These are phyloP conservation scores for Endomychus coccineus DNA, from an alignment of 2,888 invertebrate genomes.

Conservation along the genomic window DNA sequence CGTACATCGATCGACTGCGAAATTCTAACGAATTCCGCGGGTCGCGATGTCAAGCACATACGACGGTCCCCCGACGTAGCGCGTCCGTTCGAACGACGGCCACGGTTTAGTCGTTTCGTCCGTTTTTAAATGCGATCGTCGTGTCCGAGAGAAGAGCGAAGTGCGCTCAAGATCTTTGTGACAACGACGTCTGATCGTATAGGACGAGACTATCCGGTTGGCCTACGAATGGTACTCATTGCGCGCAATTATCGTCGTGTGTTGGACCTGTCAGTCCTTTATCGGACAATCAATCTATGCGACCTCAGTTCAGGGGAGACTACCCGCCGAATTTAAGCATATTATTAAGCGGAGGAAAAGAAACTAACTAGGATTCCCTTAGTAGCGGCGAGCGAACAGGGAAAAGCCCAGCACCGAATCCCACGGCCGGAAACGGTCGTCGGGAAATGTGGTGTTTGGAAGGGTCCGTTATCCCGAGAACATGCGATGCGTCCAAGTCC, in stretches of 20 bases:
- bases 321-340: slow-evolving; percentile 48
- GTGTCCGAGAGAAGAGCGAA: too few relatives aligned
- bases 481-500: slow-evolving; percentile 44
- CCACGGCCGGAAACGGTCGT: slow-evolving; percentile 32
- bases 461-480: slow-evolving; percentile 36
- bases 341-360: slow-evolving; percentile 56
- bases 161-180: slow-evolving; percentile 60
- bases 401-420: slow-evolving; percentile 50
- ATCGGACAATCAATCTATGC: slow-evolving; percentile 9
- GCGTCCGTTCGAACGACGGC: neutral
- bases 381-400: slow-evolving; percentile 57
- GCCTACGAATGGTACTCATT: too few relatives aligned
- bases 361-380: slow-evolving; percentile 55
- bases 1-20: neutral
- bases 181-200: slow-evolving; percentile 38
- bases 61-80: neutral
- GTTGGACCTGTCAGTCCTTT: too few relatives aligned
- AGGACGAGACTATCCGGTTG: slow-evolving; percentile 34
- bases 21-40: neutral
- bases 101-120: slow-evolving; percentile 4
- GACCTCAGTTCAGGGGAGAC: slow-evolving; percentile 19
- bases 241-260: too few relatives aligned
- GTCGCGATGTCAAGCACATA: neutral
- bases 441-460: slow-evolving; percentile 47
- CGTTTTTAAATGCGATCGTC: neutral